Evolutionary conservation across 2,888 invertebrate species (phyloP).

Genomic region (Nemapogon koenigi): DNA sequence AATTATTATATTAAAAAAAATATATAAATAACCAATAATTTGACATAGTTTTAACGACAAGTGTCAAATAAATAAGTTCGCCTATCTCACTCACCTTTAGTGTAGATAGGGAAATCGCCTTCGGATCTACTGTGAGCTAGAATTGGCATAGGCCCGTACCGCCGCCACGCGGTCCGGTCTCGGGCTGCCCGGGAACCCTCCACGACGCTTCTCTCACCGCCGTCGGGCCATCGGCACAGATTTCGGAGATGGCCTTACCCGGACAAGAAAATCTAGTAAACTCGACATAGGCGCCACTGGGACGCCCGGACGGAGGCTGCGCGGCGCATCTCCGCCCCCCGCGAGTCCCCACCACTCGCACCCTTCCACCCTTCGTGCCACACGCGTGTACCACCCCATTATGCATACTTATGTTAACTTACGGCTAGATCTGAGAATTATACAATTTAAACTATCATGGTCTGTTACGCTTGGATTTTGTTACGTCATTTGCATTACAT

Average conservation of each 20-base stretch:
- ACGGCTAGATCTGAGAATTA: constrained; percentile 1
- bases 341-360: constrained; percentile 51
- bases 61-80: too few relatives aligned
- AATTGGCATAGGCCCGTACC: constrained; percentile 77
- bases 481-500: too few relatives aligned
- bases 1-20: too few relatives aligned
- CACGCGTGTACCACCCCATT: constrained; percentile 8
- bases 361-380: constrained; percentile 24
- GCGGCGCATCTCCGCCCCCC: constrained; percentile 58
- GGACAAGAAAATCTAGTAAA: constrained; percentile 28
- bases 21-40: too few relatives aligned
- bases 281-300: constrained; percentile 48
- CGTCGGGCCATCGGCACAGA: constrained; percentile 40
- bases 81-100: constrained; percentile 72
- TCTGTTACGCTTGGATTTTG: too few relatives aligned
- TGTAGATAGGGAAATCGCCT: constrained; percentile 83
- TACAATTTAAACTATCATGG: too few relatives aligned
- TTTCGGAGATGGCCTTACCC: constrained; percentile 1
- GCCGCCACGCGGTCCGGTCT: constrained; percentile 64
- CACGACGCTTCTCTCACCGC: constrained; percentile 53
- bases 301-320: constrained; percentile 46
- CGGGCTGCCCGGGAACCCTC: constrained; percentile 59
- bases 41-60: too few relatives aligned
- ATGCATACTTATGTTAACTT: constrained; percentile 1
- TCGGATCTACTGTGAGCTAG: constrained; percentile 86